Conservation (phyloP, 1,140 invertebrate species). For the Temnothorax curvispinosus region DNA sequence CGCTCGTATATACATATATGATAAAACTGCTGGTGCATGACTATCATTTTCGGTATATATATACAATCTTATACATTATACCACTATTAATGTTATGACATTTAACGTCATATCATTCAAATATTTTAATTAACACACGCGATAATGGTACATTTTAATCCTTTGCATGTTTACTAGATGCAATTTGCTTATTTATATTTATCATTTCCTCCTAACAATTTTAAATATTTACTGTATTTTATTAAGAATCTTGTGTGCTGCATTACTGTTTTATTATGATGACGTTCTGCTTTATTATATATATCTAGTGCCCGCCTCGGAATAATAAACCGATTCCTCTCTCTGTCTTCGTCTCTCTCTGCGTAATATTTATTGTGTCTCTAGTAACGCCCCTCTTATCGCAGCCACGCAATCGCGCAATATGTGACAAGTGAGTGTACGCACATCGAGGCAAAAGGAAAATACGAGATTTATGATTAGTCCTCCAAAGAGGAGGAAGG, state of each 20-base stretch:
- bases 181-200: constrained; percentile 26
- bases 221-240: neutral
- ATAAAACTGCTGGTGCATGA: neutral
- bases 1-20: too few relatives aligned
- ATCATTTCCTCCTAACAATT: constrained; percentile 2
- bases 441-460: constrained; percentile 7
- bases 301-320: neutral
- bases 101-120: neutral
- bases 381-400: constrained; percentile 9
- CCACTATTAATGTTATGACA: neutral
- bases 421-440: constrained; percentile 41
- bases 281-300: constrained; percentile 4
- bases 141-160: constrained; percentile 3
- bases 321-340: constrained; percentile 40
- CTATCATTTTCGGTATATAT: neutral
- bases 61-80: neutral
- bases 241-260: neutral
- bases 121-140: constrained; percentile 10
- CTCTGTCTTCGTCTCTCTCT: neutral
- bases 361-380: constrained; percentile 23
- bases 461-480: constrained; percentile 54
- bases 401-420: constrained; percentile 33
- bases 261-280: neutral
- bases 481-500: constrained; percentile 23
- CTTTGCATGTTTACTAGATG: neutral